Conservation (phyloP, 2,113 vertebrate species). For the Cyanocitta stelleri region DNA sequence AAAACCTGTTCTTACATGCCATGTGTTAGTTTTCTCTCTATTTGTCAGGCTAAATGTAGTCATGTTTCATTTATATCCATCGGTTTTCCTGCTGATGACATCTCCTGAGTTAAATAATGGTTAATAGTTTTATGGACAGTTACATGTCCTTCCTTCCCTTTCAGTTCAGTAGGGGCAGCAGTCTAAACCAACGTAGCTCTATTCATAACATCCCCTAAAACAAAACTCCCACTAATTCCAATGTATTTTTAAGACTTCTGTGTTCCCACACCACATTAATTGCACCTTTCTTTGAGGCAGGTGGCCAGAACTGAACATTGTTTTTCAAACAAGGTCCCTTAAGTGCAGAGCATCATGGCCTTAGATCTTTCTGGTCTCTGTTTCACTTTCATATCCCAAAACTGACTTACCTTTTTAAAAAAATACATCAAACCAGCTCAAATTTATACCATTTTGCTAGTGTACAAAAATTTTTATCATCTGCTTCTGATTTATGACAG, state of each 20-base stretch:
- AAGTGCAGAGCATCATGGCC: neutral
- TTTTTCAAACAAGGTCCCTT: neutral
- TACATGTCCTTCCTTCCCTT: neutral
- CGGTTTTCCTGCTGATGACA: neutral
- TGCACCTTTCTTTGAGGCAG: neutral
- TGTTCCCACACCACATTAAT: neutral
- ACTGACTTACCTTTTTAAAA: neutral
- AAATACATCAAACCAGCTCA: neutral
- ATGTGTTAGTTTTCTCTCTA: neutral
- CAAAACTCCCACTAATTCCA: neutral
- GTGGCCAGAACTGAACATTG: neutral
- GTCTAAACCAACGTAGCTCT: neutral
- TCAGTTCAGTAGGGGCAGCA: neutral
- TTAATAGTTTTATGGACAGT: neutral
- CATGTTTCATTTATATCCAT: neutral
- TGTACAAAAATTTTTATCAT: neutral
- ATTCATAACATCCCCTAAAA: neutral
- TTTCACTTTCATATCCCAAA: neutral
- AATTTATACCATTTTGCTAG: neutral
- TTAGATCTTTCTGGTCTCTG: neutral
- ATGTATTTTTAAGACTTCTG: neutral
- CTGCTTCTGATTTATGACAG: neutral
- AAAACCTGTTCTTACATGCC: neutral
- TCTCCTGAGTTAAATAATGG: neutral
- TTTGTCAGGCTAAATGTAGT: neutral